Percentiles rank a stretch among this genome's conserved stretches.
These are phyloP conservation scores for Coptodon rendalli DNA, from an alignment of 2,113 vertebrate genomes.

Conservation along the genomic window DNA sequence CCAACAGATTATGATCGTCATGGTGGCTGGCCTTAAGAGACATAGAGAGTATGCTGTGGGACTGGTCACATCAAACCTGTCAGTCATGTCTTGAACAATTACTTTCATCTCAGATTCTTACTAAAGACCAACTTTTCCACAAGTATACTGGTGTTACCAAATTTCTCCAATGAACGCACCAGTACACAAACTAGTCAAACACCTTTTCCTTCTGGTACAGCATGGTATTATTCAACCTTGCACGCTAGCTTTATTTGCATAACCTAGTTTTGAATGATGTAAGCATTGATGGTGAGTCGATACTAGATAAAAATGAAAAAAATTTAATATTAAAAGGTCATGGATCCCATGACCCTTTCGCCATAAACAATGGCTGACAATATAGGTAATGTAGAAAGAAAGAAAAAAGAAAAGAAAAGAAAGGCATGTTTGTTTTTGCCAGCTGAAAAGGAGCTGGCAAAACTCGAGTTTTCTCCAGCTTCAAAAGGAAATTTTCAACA, in stretches of 20 bases:
- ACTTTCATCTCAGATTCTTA: not conserved
- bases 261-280: not conserved
- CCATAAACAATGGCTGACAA: not conserved
- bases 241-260: not conserved
- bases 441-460: not conserved
- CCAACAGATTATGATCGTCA: not conserved
- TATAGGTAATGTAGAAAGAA: not conserved
- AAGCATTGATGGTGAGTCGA: not conserved
- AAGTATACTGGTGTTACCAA: not conserved
- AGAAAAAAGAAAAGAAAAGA: not conserved
- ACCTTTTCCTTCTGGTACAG: not conserved
- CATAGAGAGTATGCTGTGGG: not conserved
- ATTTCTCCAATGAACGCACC: not conserved
- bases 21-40: not conserved
- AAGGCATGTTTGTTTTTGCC: not conserved
- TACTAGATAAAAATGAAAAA: not conserved
- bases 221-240: not conserved
- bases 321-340: not conserved
- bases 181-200: not conserved
- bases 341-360: not conserved
- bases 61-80: not conserved
- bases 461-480: not conserved
- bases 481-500: not conserved
- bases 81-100: not conserved
- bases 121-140: not conserved